Evolutionary conservation across 2,888 invertebrate species (phyloP), one percentile per base, ranked within the genome.

Genomic region (Chrysina gloriosa): DNA sequence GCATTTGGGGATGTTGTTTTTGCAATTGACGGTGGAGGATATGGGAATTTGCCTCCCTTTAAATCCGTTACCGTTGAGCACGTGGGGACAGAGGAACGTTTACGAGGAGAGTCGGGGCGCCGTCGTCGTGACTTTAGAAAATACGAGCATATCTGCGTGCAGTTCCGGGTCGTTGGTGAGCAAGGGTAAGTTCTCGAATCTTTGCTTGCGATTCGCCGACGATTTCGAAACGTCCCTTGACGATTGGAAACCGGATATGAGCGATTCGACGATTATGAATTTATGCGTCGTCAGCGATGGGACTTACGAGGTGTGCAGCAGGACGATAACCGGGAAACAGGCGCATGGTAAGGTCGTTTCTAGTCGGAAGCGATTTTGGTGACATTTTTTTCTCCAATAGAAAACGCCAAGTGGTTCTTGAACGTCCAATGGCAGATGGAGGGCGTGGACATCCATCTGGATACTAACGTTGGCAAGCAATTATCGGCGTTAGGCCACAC

Each of bases 361-460:
- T n/a, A 27, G 4, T 23, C 11, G 16, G 11, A 5, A 9, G 14
- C 11, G 31, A 19, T 47, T 23, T 56, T 61, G 34, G 52, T 16
- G 50, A 34, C 64, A 54, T 34, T 58, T 63, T 65, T 61, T n/a
- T n/a, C n/a, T n/a, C n/a, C n/a, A n/a, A n/a, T 81, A 89, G 95
- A 95, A 82, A 95, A 97, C 83, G 98, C 98, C 2, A 98, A 98
- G 81, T 99, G 98, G 98, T 90, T 98, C 78, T 85, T 99, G 67
- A 98, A 98, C 83, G 97, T 99, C 0, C 93, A 96, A 72, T 98
- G 98, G 97, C 94, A 98, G 84, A 99, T 99, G 99, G 96, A 98
- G 82, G 99, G 99, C 56, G 96, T 98, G 5, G 97, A 97, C 79
- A 96, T 98, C 72, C 96, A 98, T 81, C 84, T 98, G 65, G 97